phyloP scores from a whole-genome alignment of 2,888 invertebrate genomes.

The Andrena dorsata region DNA sequence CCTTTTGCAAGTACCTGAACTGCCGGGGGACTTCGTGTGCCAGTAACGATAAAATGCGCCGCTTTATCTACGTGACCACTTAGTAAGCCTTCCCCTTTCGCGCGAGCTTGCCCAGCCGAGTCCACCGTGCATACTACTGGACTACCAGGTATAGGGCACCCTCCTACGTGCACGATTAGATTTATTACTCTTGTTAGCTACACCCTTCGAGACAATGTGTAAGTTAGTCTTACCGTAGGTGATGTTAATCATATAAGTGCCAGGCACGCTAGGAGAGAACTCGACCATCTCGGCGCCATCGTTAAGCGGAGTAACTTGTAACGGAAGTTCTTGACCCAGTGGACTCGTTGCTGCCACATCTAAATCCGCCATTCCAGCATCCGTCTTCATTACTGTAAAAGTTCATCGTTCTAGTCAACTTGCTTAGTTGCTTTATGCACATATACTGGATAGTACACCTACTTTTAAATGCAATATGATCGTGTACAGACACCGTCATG shows the following conservation, averaged over 20 bases:
- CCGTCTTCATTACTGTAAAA: constrained; percentile 90
- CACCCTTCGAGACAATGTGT: background rate
- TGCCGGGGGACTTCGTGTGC: constrained; percentile 83
- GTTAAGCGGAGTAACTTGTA: constrained; percentile 90
- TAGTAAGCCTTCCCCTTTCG: constrained; percentile 87
- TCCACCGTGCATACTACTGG: constrained; percentile 87
- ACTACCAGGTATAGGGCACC: constrained; percentile 84
- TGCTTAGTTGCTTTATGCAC: background rate
- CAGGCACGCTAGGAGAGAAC: constrained; percentile 94
- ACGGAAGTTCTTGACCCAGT: constrained; percentile 92
- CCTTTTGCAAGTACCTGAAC: constrained; percentile 78
- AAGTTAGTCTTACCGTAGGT: constrained; percentile 86
- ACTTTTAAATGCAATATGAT: constrained; percentile 93
- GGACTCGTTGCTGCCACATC: constrained; percentile 96
- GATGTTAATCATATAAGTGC: constrained; percentile 89
- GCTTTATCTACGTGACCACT: constrained; percentile 86
- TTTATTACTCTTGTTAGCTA: background rate
- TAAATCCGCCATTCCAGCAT: constrained; percentile 93
- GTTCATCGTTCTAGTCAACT: constrained; percentile 6
- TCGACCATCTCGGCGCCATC: constrained; percentile 91
- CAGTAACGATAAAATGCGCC: constrained; percentile 86
- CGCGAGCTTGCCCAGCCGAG: constrained; percentile 87
- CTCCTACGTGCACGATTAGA: constrained; percentile 71
- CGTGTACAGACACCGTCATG: constrained; percentile 92
- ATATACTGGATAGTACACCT: constrained; percentile 77